These are phyloP conservation scores for Gymnocypris eckloni DNA, from an alignment of 2,797 vertebrate genomes.

Conservation along the genomic window DNA sequence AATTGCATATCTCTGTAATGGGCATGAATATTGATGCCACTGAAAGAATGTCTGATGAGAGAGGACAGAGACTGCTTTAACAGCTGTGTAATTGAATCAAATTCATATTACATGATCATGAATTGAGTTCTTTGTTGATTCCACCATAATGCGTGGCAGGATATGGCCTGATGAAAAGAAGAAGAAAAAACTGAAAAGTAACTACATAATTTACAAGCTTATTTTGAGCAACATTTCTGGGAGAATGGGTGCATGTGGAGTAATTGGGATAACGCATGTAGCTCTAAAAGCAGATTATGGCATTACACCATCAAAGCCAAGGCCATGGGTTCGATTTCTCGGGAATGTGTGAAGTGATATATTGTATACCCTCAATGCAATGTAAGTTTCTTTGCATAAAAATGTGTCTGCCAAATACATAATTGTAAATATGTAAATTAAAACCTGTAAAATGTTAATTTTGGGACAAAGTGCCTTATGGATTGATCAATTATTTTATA, in stretches of 20 bases:
- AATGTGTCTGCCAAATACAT: not conserved
- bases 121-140: slow-evolving; percentile 51
- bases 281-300: not conserved
- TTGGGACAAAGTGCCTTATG: no score
- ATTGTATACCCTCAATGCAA: not conserved
- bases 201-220: slow-evolving; percentile 44
- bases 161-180: slow-evolving; percentile 23
- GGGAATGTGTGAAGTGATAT: not conserved
- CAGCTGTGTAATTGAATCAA: slow-evolving; percentile 59
- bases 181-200: not conserved
- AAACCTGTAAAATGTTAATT: no score
- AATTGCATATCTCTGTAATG: slow-evolving; percentile 50
- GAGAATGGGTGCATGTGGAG: not conserved
- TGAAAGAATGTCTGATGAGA: slow-evolving; percentile 53
- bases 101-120: slow-evolving; percentile 57
- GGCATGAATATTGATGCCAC: slow-evolving; percentile 63
- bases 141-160: slow-evolving; percentile 37
- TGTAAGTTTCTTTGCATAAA: not conserved
- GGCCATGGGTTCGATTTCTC: not conserved
- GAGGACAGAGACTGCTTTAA: slow-evolving; percentile 32
- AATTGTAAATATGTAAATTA: no score
- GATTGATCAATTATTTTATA: no score
- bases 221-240: not conserved
- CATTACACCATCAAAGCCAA: not conserved
- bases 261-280: not conserved